phyloP scores from a whole-genome alignment of 2,797 vertebrate genomes.

The Cynodonichthys magdalenae region DNA sequence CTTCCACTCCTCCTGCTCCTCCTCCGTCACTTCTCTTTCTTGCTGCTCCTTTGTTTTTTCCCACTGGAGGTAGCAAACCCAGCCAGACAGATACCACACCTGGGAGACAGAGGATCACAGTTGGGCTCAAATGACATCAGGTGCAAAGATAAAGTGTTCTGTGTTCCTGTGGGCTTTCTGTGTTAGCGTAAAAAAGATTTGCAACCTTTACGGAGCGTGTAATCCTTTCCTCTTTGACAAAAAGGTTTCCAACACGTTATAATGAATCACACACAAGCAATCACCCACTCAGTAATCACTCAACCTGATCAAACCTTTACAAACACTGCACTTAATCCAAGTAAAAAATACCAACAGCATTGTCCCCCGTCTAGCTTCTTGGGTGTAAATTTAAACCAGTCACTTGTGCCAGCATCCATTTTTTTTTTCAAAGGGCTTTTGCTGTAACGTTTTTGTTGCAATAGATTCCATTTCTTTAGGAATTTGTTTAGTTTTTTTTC shows the following conservation, averaged over 20 bases:
- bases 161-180: constrained; percentile 47
- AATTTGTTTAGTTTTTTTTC: no score
- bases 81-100: constrained; percentile 85
- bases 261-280: constrained; percentile 16
- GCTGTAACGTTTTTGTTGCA: not conserved
- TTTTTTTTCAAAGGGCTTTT: not conserved
- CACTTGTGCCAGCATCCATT: not conserved
- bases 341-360: constrained; percentile 4
- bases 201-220: constrained; percentile 41
- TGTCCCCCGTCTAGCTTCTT: constrained; percentile 3
- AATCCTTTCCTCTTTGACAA: constrained; percentile 49
- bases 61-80: constrained; percentile 81
- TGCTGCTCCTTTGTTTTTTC: constrained; percentile 67
- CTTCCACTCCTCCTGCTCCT: constrained; percentile 64
- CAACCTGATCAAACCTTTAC: constrained; percentile 18
- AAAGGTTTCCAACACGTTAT: constrained; percentile 37
- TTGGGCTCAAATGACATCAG: not conserved
- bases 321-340: constrained; percentile 20
- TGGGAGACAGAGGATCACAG: constrained; percentile 56
- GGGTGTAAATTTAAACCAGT: constrained; percentile 5
- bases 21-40: constrained; percentile 51
- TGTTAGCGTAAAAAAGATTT: constrained; percentile 51
- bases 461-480: constrained; percentile 17
- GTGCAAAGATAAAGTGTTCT: constrained; percentile 30
- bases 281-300: constrained; percentile 34